Base-by-base conservation (phyloP, 2,888 invertebrate species). In the Siphonodentalium dalli region DNA sequence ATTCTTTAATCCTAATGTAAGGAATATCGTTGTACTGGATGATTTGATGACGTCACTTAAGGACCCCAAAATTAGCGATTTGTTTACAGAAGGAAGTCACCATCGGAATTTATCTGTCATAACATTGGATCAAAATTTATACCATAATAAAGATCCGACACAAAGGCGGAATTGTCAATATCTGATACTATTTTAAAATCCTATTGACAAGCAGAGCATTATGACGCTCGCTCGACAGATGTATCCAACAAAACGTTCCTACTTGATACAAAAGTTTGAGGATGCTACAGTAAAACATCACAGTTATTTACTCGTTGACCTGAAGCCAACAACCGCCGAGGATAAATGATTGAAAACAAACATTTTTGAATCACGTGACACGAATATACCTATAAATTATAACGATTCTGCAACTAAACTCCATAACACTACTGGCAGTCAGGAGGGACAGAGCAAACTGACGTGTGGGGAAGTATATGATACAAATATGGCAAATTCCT, bases 151-250 rank as follows among this genome's bases (percentile, higher is more conserved):
- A 38, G 63, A 61, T 37, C 61, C 61, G 7, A 62, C 62, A n/a
- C 62, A 58, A 24, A 49, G 51, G 45, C 41, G 63, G 43, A 61
- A 63, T 27, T 58, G 58, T 39, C 63, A 64, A 23, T 64, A 64
- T 38, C 9, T 65, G 20, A 44, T 60, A 9, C n/a, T 62, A 24
- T 65, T 56, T 45, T 54, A 65, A 35, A 58, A 62, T 26, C 65
- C 62, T 7, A 45, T 62, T 9, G 64, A 64, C 43, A 48, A 50
- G 49, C 54, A 57, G 28, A 34, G 44, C 3, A 27, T 56, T 2
- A 57, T 57, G 59, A 61, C 58, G 9, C 27, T 62, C 33, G 55
- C 52, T 18, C 34, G 58, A 20, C 63, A 63, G 37, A 63, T 62
- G 58, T 58, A 55, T 34, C 58, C 53, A 0, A 45, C 40, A 3